phyloP scores from a whole-genome alignment of 2,113 vertebrate species.

The Macaca fascicularis region T2T-MFA8v1.1 NC_088381.1:167901501-167902000 shows the following conservation, averaged over 20 bases:
- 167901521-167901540: no score
- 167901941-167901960: accelerated
- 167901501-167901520: no score
- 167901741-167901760: accelerated
- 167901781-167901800: neutral
- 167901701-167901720: no score
- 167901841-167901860: neutral
- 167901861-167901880: neutral
- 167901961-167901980: neutral
- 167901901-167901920: accelerated
- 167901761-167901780: neutral
- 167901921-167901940: neutral
- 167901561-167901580: no score
- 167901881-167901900: accelerated
- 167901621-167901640: no score
- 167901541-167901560: no score
- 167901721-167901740: neutral
- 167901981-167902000: accelerated
- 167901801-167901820: neutral
- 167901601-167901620: no score
- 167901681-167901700: no score
- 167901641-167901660: no score
- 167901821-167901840: neutral
- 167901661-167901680: neutral
- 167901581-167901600: no score